Evolutionary conservation across 1,140 invertebrate genomes (phyloP), one percentile per base, ranked within the genome.

Genomic region (Acromyrmex charruanus): DNA sequence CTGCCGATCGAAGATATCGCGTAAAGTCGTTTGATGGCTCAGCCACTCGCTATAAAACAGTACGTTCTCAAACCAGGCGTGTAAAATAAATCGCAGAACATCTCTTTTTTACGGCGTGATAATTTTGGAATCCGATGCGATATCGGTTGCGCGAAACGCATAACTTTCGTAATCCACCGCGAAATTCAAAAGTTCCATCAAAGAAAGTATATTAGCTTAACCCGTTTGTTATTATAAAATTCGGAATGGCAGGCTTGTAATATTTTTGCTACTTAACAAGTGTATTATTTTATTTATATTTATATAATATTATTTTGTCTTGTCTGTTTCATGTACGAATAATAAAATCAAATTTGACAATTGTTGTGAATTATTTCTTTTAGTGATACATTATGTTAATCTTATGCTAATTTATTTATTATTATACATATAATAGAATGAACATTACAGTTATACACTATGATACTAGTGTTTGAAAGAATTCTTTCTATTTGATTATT

Each of bases 71-170:
- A 74, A 66, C 63, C 75, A 25, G 39, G 53, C 85, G 14, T 69
- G 65, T 86, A 81, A 86, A 86, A 81, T 81, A 86, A 86, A 86
- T 86, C 77, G 21, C 12, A 18, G 63, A 39, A 69, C n/a, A 16
- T 69, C 28, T 59, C 39, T 18, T 53, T 39, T 39, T 69, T 31
- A 77, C n/a, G n/a, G 68, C 10, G 18, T 25, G 53, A 61, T 71
- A 21, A 49, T 49, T 49, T 74, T 82, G 21, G 3, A 12, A 44
- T 44, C 5, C 51, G 18, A 14, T 31, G 18, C 66, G 53, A 49
- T 14, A 18, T 14, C 21, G 21, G 3, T 66, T 28, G n/a, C 2
- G 21, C 21, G 35, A 59, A 3, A 28, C 14, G 10, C n/a, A 14
- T 12, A 21, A 28, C 21, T 59, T 28, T 71, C 12, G 14, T 49